A percentile compares a stretch with the other conserved stretches of the same genome.
These are phyloP conservation scores for Pseudonaja textilis DNA, from an alignment of 2,113 vertebrate genomes.

Conservation along the genomic window DNA sequence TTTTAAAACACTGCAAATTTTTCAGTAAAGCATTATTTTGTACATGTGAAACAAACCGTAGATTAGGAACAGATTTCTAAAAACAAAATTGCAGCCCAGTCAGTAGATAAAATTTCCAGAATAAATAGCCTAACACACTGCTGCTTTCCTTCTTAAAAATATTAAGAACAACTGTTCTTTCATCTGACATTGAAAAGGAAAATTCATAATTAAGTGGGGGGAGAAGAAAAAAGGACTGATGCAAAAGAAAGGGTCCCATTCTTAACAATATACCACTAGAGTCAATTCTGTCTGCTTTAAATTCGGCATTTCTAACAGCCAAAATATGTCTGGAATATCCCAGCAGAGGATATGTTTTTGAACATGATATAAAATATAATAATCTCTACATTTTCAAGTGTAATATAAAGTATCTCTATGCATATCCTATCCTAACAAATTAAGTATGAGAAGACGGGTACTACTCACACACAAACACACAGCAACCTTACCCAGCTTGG, in stretches of 20 bases:
- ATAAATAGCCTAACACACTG: background rate
- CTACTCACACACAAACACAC: background rate
- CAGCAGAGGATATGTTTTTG: background rate
- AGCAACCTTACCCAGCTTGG: background rate
- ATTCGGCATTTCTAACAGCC: background rate
- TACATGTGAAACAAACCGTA: background rate
- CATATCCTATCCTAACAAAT: background rate
- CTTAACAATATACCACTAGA: background rate
- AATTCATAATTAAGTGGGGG: background rate
- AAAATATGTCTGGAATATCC: background rate
- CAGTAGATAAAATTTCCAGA: background rate
- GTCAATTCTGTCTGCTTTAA: background rate
- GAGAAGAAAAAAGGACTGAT: background rate
- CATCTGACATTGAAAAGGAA: background rate
- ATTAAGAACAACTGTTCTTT: background rate
- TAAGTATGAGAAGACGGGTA: background rate
- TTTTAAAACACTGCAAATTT: background rate
- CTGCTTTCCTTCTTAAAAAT: background rate
- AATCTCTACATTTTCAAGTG: background rate
- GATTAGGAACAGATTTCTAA: background rate
- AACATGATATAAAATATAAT: background rate
- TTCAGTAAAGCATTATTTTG: background rate
- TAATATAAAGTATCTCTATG: background rate
- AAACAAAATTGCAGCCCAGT: background rate
- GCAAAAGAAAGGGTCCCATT: background rate